These are phyloP conservation scores for Pangasius krempfi DNA, from an alignment of 2,797 vertebrate species.

Conservation along the genomic window DNA sequence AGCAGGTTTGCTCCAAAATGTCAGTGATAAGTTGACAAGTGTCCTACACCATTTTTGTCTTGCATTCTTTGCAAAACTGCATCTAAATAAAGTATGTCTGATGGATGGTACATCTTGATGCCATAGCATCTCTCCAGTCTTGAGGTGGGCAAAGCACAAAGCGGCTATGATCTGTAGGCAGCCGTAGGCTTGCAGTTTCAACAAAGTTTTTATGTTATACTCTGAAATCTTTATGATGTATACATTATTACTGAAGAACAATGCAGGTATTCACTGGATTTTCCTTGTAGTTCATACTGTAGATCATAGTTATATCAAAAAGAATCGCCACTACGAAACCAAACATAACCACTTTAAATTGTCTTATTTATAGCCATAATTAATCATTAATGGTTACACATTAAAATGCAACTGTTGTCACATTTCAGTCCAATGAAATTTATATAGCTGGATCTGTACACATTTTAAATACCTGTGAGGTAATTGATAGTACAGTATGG, in stretches of 20 bases:
- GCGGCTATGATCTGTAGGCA: background rate
- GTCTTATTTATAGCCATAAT: background rate
- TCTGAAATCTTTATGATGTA: background rate
- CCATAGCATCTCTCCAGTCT: background rate
- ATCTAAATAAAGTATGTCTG: background rate
- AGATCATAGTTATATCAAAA: background rate
- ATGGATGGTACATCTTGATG: background rate
- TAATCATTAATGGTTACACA: background rate
- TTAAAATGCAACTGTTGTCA: background rate
- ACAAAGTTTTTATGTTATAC: background rate
- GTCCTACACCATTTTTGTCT: background rate
- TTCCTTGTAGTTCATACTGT: background rate
- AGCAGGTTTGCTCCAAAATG: background rate
- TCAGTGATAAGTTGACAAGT: background rate
- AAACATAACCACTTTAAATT: background rate
- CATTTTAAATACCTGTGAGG: background rate
- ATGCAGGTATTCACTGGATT: background rate
- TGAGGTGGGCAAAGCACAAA: background rate
- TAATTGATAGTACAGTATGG: background rate
- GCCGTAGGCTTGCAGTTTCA: background rate
- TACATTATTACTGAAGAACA: slow-evolving; percentile 1
- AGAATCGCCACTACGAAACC: background rate
- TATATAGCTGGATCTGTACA: background rate
- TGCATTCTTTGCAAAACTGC: background rate
- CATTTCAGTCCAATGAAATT: background rate